A percentile compares a stretch with the other conserved stretches of the same genome.
Evolutionary conservation across 92 coral and sea anemone genomes (phyloP).

Genomic region (Heliopora coerulea): DNA sequence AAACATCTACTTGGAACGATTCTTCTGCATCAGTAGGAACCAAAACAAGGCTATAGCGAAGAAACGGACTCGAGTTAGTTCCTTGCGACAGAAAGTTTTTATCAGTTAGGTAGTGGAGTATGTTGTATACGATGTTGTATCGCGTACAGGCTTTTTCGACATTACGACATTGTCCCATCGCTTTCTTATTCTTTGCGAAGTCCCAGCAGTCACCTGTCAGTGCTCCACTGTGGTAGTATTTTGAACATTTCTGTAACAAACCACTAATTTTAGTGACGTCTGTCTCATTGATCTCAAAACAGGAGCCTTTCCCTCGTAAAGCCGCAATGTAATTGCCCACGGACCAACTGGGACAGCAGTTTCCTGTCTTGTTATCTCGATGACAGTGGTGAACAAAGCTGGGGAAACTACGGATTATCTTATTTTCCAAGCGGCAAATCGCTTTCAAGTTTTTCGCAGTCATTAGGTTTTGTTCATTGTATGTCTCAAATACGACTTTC

Average conservation of each 20-base stretch:
- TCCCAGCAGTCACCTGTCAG: slow-evolving; percentile 90
- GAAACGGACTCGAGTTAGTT: slow-evolving; percentile 21
- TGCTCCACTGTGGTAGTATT: slow-evolving; percentile 58
- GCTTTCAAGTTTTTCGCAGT: slow-evolving; percentile 69
- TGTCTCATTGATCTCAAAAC: slow-evolving; percentile 57
- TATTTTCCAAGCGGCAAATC: slow-evolving; percentile 81
- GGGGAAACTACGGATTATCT: slow-evolving; percentile 60
- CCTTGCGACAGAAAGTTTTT: slow-evolving; percentile 60
- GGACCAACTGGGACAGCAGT: slow-evolving; percentile 96
- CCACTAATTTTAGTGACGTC: slow-evolving; percentile 49
- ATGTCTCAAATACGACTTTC: slow-evolving; percentile 70
- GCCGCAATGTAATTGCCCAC: slow-evolving; percentile 86
- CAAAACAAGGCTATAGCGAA: slow-evolving; percentile 66
- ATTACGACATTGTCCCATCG: slow-evolving; percentile 53
- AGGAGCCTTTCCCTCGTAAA: slow-evolving; percentile 52
- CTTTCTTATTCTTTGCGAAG: slow-evolving; percentile 43
- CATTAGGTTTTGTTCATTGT: slow-evolving; percentile 57
- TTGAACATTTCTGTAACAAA: slow-evolving; percentile 60
- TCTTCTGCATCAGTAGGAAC: slow-evolving; percentile 58
- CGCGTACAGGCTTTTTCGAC: slow-evolving; percentile 64
- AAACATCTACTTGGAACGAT: slow-evolving; percentile 53
- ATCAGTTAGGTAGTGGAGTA: slow-evolving; percentile 83
- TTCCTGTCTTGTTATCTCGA: slow-evolving; percentile 57
- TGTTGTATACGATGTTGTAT: slow-evolving; percentile 84
- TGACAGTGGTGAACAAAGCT: slow-evolving; percentile 63